Percentiles rank a stretch among this genome's conserved stretches.
These are phyloP conservation scores for Corythucha ciliata DNA, from an alignment of 2,888 invertebrate genomes.

Conservation along the genomic window DNA sequence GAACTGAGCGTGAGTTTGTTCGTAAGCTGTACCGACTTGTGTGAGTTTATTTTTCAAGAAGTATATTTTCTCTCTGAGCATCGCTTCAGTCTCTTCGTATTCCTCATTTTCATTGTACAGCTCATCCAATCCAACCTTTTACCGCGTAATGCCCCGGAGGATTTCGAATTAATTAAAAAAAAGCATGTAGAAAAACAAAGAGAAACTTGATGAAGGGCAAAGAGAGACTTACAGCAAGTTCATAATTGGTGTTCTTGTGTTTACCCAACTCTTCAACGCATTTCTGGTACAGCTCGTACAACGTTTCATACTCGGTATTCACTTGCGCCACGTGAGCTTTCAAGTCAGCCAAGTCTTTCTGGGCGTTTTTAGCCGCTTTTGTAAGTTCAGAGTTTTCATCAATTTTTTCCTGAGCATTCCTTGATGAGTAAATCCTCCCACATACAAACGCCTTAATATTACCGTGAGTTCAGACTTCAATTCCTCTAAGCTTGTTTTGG, in stretches of 20 bases:
- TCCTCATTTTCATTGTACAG: slow-evolving; percentile 20
- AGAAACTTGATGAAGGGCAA: neutral
- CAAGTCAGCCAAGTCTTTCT: slow-evolving; percentile 8
- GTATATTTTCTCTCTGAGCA: slow-evolving; percentile 14
- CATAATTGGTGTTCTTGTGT: slow-evolving; percentile 17
- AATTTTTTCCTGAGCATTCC: slow-evolving; percentile 14
- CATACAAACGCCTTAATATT: too few relatives aligned
- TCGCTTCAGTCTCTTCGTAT: slow-evolving; percentile 16
- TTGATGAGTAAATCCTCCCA: too few relatives aligned
- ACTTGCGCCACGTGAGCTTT: slow-evolving; percentile 7
- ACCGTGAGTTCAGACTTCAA: too few relatives aligned
- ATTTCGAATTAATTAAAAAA: neutral
- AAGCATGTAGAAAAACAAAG: neutral
- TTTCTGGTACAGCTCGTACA: slow-evolving; percentile 20
- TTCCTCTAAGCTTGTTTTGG: slow-evolving; percentile 17
- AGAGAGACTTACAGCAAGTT: slow-evolving; percentile 13
- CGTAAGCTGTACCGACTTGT: too few relatives aligned
- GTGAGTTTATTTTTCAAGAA: slow-evolving; percentile 14
- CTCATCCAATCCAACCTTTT: slow-evolving; percentile 17
- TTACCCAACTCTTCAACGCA: slow-evolving; percentile 12
- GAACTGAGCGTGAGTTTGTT: too few relatives aligned
- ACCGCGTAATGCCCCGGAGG: neutral
- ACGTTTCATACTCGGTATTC: slow-evolving; percentile 6
- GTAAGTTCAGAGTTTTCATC: slow-evolving; percentile 13
- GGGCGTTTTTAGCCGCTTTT: neutral